These are phyloP conservation scores for Triplophysa dalaica DNA, from an alignment of 2,113 vertebrate species.

Conservation along the genomic window DNA sequence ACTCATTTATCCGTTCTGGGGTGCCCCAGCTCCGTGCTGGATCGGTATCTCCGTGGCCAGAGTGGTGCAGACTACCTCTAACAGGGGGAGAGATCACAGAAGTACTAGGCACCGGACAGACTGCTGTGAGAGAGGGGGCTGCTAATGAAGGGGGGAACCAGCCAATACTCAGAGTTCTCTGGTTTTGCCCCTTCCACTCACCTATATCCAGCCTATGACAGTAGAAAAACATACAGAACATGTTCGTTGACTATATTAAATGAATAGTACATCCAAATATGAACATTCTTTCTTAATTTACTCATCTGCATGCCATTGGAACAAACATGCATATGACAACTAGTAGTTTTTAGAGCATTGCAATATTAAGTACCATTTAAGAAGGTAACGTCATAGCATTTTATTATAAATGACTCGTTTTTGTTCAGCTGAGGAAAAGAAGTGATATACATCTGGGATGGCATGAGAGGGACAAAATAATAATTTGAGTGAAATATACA, in stretches of 20 bases:
- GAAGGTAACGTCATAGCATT: no score
- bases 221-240: not conserved
- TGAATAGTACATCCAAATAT: no score
- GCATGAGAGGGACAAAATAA: no score
- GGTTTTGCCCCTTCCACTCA: conserved; percentile 88
- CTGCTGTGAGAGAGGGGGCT: not conserved
- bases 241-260: not conserved
- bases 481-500: no score
- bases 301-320: no score
- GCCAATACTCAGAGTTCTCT: conserved; percentile 75
- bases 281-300: no score
- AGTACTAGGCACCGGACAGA: not conserved
- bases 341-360: no score
- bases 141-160: conserved; percentile 75
- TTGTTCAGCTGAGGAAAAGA: no score
- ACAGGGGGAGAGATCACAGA: conserved; percentile 69
- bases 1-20: conserved; percentile 71
- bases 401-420: no score
- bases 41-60: conserved; percentile 66
- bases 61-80: conserved; percentile 71
- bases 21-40: conserved; percentile 65
- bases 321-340: no score
- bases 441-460: no score
- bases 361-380: no score
- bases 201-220: conserved; percentile 70